Base-by-base conservation (phyloP, 2,888 invertebrate genomes). In the Oithona nana region DNA sequence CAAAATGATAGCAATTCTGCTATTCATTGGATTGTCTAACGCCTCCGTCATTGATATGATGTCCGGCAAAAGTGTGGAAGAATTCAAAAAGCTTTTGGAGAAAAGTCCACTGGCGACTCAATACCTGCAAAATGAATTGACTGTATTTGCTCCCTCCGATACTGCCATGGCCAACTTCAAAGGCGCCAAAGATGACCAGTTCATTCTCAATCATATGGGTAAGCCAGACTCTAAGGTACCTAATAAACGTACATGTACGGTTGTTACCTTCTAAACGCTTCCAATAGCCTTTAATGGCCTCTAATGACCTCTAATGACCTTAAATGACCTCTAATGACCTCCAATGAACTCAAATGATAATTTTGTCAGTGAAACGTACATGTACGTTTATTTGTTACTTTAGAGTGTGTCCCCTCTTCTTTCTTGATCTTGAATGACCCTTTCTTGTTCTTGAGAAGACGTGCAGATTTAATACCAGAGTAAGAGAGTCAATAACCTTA, bases 101-200 rank as follows among this genome's bases (percentile, higher is more conserved):
- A 78, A 81, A 65, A 84, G 83, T 73, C 77, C 78, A 63, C 76
- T 84, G 58, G 86, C 86, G 11, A 24, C 54, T 26, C 54, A 54
- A 28, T 59, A 24, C 3, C 24, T 59, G 22, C 39, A 59, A 49
- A 48, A 39, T 20, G 59, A 83, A 70, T 81, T 85, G 71, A 89
- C 89, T n/a, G 76, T 90, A 64, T 90, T 90, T 70, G 89, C 88
- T 62, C 89, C 89, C 11, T 87, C 85, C 66, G 88, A 90, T 74
- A 80, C 81, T 67, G 89, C 89, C 64, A 88, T 89, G 75, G 84
- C 86, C 75, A 79, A 80, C 65, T 81, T 81, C 73, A 78, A 76
- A 65, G 79, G 65, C 6, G 52, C 24, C 28, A 64, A 65, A 54
- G 64, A 64, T 55, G 70, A 71, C 63, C 76, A 73, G 57, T 74